Conservation (phyloP, 2,888 invertebrate species). For the Boloria euphrosyne region DNA sequence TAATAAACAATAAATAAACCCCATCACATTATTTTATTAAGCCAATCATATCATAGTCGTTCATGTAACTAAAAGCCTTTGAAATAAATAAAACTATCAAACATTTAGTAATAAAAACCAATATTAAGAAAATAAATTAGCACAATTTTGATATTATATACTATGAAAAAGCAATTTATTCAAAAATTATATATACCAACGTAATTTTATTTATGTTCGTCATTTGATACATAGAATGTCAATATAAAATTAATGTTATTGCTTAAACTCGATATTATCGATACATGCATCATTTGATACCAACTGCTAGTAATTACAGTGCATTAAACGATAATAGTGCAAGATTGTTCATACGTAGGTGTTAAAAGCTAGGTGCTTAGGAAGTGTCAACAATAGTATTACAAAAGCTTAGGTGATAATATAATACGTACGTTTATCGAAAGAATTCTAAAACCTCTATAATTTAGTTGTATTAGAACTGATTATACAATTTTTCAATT, state of each 20-base stretch:
- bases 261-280: conserved; percentile 6
- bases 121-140: too few species aligned
- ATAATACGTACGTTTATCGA: neutral
- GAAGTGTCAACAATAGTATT: conserved; percentile 25
- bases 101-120: too few species aligned
- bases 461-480: neutral
- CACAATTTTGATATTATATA: too few species aligned
- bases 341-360: conserved; percentile 17
- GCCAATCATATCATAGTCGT: too few species aligned
- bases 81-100: too few species aligned
- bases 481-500: too few species aligned
- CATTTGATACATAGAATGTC: neutral
- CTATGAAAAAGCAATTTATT: too few species aligned
- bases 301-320: conserved; percentile 8
- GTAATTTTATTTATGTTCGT: too few species aligned
- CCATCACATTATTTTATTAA: too few species aligned
- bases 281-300: conserved; percentile 15
- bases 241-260: neutral
- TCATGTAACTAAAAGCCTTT: too few species aligned
- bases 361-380: conserved; percentile 24
- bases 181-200: too few species aligned
- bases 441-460: neutral
- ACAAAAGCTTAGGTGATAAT: conserved; percentile 17
- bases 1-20: too few species aligned
- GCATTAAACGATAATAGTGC: conserved; percentile 11